Percentiles rank a stretch among this genome's conserved stretches.
Evolutionary conservation across 1,140 invertebrate species (phyloP).

Genomic region (Homarus americanus): DNA sequence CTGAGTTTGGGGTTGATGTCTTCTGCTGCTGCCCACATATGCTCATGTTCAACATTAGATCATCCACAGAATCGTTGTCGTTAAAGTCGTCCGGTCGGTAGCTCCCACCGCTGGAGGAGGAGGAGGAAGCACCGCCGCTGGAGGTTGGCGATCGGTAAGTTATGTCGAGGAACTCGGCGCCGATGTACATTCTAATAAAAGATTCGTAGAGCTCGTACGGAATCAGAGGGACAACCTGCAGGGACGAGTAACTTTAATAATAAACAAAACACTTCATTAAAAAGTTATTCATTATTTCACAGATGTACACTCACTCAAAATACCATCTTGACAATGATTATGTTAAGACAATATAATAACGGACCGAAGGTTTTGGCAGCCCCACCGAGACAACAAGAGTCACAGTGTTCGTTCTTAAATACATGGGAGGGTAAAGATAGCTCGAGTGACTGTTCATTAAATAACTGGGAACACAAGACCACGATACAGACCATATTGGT

Average conservation of each 20-base stretch:
- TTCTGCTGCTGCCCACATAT: conserved; percentile 58
- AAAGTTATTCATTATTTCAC: too few species aligned
- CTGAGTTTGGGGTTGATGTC: conserved; percentile 50
- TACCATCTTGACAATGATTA: too few species aligned
- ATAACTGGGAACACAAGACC: too few species aligned
- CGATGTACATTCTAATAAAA: conserved; percentile 77
- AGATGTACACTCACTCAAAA: too few species aligned
- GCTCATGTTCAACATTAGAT: conserved; percentile 77
- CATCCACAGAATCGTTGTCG: conserved; percentile 77
- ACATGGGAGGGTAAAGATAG: too few species aligned
- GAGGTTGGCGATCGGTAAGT: conserved; percentile 35
- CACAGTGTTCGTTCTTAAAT: too few species aligned
- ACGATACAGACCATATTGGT: conserved; percentile 76
- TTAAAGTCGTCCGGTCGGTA: conserved; percentile 23
- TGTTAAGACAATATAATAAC: too few species aligned
- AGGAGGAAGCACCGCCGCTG: not conserved
- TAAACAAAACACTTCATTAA: too few species aligned
- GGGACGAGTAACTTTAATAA: conserved; percentile 5
- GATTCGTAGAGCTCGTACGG: conserved; percentile 79
- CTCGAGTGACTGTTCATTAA: too few species aligned
- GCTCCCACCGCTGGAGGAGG: conserved; percentile 11
- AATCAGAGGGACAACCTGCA: conserved; percentile 77
- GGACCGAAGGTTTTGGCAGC: too few species aligned
- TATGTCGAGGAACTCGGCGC: conserved; percentile 73
- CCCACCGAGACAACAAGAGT: too few species aligned